Conservation (phyloP, 2,888 invertebrate genomes). For the Andrena bucephala region DNA sequence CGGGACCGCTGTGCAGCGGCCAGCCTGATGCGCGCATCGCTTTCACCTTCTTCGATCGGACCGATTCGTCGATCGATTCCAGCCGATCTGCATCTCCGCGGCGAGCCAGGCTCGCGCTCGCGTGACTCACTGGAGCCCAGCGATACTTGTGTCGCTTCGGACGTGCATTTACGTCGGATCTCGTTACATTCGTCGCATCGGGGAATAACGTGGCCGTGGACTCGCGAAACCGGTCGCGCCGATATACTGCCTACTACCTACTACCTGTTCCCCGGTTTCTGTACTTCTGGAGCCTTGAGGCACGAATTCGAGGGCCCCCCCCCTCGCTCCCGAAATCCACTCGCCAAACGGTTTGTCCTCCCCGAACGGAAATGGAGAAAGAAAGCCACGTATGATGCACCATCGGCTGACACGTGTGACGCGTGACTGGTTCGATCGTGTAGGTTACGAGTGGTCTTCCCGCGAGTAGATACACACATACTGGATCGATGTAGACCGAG, state of each 20-base stretch:
- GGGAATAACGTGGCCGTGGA: constrained; percentile 26
- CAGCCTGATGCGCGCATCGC: background rate
- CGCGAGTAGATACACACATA: background rate
- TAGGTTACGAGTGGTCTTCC: constrained; percentile 30
- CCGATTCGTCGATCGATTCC: constrained; percentile 39
- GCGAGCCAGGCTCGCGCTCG: constrained; percentile 21
- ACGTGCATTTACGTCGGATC: constrained; percentile 30
- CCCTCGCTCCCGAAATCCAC: background rate
- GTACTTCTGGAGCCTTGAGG: background rate
- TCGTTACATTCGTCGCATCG: constrained; percentile 29
- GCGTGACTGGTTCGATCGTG: constrained; percentile 27
- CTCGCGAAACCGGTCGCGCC: constrained; percentile 4
- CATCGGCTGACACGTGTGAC: constrained; percentile 12
- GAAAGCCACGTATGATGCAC: background rate
- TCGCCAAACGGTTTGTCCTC: background rate
- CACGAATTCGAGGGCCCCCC: background rate
- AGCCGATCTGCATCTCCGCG: constrained; percentile 20
- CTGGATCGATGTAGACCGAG: background rate
- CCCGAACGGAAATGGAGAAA: too few relatives aligned
- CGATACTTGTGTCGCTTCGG: constrained; percentile 22
- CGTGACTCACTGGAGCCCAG: constrained; percentile 26
- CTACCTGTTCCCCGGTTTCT: background rate
- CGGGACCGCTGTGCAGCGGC: constrained; percentile 33
- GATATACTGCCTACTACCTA: background rate
- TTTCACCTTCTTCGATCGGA: constrained; percentile 52